Conservation (phyloP, 1,140 invertebrate species). For the Drosophila eugracilis region DNA sequence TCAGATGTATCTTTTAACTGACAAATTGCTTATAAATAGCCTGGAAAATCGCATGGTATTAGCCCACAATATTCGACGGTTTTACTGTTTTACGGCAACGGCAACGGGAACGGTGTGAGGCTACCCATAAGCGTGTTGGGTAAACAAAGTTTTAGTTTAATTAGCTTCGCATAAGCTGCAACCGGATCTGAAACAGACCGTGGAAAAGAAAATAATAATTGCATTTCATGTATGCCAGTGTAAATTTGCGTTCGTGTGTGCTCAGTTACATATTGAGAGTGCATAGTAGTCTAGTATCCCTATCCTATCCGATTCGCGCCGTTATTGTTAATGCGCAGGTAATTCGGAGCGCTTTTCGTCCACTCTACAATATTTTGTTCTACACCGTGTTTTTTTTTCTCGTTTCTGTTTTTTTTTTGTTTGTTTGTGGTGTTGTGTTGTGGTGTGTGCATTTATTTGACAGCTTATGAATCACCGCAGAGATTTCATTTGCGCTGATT, state of each 20-base stretch:
- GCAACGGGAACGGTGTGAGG: no score
- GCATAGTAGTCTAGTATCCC: neutral
- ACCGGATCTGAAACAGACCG: slow-evolving; percentile 12
- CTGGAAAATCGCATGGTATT: neutral
- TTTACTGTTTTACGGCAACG: no score
- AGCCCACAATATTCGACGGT: no score
- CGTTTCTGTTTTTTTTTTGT: neutral
- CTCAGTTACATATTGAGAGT: neutral
- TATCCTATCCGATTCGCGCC: slow-evolving; percentile 10
- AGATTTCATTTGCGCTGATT: slow-evolving; percentile 13
- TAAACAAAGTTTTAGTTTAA: slow-evolving; percentile 18
- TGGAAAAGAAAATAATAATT: slow-evolving; percentile 10
- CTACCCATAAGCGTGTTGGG: slow-evolving; percentile 5
- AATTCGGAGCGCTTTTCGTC: slow-evolving; percentile 10
- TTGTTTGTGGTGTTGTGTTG: neutral
- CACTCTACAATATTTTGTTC: slow-evolving; percentile 4
- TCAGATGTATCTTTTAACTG: neutral
- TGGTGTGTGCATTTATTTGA: slow-evolving; percentile 8
- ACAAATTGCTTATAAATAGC: slow-evolving; percentile 4
- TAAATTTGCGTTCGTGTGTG: slow-evolving; percentile 8
- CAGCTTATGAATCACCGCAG: slow-evolving; percentile 12
- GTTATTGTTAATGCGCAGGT: slow-evolving; percentile 18
- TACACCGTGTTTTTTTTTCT: slow-evolving; percentile 2
- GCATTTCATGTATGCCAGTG: slow-evolving; percentile 11
- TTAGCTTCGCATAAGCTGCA: slow-evolving; percentile 15